These are phyloP conservation scores for Scaptomyza tumidula DNA, from an alignment of 2,888 invertebrate species.

Conservation along the genomic window DNA sequence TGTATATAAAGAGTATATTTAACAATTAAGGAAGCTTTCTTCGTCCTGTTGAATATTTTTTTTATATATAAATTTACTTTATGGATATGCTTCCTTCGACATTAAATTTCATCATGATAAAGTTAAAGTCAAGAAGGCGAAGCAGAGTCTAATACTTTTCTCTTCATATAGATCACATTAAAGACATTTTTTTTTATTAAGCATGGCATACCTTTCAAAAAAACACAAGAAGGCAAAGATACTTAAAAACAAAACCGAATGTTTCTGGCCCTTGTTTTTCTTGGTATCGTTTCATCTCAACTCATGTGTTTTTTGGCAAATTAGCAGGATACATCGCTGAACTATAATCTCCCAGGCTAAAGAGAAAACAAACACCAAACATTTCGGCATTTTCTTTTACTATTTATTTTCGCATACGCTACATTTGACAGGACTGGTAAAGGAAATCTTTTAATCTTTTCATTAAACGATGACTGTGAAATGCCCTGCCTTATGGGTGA, in stretches of 20 bases:
- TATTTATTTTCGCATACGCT: conserved; percentile 5
- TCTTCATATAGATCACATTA: too few species aligned
- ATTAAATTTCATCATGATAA: too few species aligned
- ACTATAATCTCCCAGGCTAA: conserved; percentile 39
- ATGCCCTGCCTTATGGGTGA: conserved; percentile 13
- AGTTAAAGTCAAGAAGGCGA: too few species aligned
- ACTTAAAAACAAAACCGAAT: not conserved
- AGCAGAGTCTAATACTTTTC: too few species aligned
- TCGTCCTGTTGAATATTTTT: too few species aligned
- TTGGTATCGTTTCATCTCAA: conserved; percentile 15
- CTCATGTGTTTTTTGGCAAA: conserved; percentile 52
- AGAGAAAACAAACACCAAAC: conserved; percentile 15
- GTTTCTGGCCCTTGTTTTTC: conserved; percentile 15
- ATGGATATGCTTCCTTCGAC: too few species aligned
- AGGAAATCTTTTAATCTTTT: not conserved
- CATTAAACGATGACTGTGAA: conserved; percentile 3
- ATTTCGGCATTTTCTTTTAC: conserved; percentile 13
- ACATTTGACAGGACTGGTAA: conserved; percentile 3
- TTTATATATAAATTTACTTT: too few species aligned
- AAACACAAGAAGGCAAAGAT: conserved; percentile 5
- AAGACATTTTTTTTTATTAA: not conserved
- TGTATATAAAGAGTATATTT: not conserved
- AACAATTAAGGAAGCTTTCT: too few species aligned
- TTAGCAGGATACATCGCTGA: conserved; percentile 67
- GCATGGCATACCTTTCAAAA: not conserved